Evolutionary conservation across 2,113 vertebrate genomes (phyloP).

Genomic region (Anolis carolinensis): DNA sequence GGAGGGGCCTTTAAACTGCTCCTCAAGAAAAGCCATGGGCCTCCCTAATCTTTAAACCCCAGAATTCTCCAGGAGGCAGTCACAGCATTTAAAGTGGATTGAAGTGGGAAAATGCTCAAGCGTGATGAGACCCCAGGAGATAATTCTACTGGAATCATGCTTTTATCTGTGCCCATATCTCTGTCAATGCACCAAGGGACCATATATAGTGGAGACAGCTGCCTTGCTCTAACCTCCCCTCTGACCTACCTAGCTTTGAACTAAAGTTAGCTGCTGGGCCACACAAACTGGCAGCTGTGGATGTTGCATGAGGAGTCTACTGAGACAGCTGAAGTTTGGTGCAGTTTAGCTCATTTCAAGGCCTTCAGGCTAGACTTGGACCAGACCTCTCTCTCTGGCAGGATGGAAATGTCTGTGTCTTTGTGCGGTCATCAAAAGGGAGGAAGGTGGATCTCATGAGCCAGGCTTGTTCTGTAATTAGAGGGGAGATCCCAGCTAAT

Average conservation of each 20-base stretch:
- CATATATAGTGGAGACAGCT: background rate
- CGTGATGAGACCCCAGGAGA: background rate
- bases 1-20: no score
- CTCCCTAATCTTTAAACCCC: no score
- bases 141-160: fast-evolving
- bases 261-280: slow-evolving; percentile 16
- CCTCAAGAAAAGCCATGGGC: no score
- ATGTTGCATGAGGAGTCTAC: slow-evolving; percentile 48
- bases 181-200: background rate
- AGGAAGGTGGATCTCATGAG: background rate
- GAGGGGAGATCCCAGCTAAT: slow-evolving; percentile 75
- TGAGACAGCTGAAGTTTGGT: slow-evolving; percentile 38
- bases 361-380: slow-evolving; percentile 29
- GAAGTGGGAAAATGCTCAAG: no score
- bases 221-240: slow-evolving; percentile 20
- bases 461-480: slow-evolving; percentile 46
- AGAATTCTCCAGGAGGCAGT: no score
- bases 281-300: slow-evolving; percentile 32
- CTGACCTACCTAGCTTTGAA: slow-evolving; percentile 42
- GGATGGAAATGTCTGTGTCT: background rate
- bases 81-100: no score
- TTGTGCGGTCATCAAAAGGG: background rate
- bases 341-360: background rate
- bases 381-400: background rate
- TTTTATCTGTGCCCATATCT: background rate